Conservation (phyloP, 2,797 vertebrate species). For the Benthosema pterotum region DNA sequence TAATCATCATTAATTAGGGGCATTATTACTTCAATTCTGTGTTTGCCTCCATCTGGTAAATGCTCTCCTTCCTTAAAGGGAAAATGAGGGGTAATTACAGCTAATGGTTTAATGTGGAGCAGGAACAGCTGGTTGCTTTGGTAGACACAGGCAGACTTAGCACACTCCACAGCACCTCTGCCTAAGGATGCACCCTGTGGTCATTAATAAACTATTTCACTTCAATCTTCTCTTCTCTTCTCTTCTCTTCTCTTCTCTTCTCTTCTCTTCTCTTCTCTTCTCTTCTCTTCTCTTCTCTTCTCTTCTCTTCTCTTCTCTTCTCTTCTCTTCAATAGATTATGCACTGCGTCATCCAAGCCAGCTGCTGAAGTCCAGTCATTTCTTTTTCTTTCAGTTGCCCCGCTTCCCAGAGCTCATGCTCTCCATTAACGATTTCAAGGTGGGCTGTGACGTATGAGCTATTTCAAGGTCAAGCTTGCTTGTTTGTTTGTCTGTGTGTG, state of each 20-base stretch:
- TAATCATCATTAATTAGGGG: constrained; percentile 63
- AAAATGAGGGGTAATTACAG: constrained; percentile 67
- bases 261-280: constrained; percentile 1
- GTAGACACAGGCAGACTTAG: constrained; percentile 32
- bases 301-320: not conserved
- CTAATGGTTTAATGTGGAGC: constrained; percentile 37
- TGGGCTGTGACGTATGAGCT: constrained; percentile 62
- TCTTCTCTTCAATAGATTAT: constrained; percentile 84
- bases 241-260: not conserved
- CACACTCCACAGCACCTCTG: constrained; percentile 5
- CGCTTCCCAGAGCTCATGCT: constrained; percentile 97
- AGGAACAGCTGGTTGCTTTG: constrained; percentile 56
- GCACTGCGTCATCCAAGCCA: constrained; percentile 93
- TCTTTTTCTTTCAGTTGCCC: constrained; percentile 98
- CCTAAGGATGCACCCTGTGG: constrained; percentile 27
- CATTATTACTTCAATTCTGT: constrained; percentile 49
- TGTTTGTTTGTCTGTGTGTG: constrained; percentile 20
- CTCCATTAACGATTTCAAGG: constrained; percentile 99
- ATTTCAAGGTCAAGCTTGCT: constrained; percentile 50
- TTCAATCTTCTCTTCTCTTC: constrained; percentile 4
- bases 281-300: not conserved
- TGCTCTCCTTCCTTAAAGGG: constrained; percentile 48
- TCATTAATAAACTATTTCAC: constrained; percentile 32
- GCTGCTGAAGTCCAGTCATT: constrained; percentile 96
- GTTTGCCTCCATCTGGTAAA: constrained; percentile 69